phyloP scores from a whole-genome alignment of 37 sponge, comb jelly and placozoan genomes.

The Theonella swinhoei region DNA sequence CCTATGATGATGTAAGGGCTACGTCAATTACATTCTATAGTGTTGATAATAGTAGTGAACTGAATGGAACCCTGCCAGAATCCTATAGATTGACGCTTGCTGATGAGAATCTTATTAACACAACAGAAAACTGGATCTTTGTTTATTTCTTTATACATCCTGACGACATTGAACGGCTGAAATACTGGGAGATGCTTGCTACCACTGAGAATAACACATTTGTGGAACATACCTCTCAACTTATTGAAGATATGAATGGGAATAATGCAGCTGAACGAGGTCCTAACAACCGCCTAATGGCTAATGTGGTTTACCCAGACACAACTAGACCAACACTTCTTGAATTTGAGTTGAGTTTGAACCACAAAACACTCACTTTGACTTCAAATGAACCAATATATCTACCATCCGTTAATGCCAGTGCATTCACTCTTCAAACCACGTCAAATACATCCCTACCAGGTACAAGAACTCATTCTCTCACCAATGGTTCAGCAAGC shows the following conservation, averaged over 20 bases:
- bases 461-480: slow-evolving; percentile 29
- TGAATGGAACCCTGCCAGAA: slow-evolving; percentile 64
- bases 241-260: slow-evolving; percentile 77
- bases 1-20: slow-evolving; percentile 31
- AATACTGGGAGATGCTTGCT: slow-evolving; percentile 62
- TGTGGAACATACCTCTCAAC: slow-evolving; percentile 38
- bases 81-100: slow-evolving; percentile 27
- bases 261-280: slow-evolving; percentile 35
- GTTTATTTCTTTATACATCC: slow-evolving; percentile 59
- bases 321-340: slow-evolving; percentile 64
- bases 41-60: slow-evolving; percentile 5
- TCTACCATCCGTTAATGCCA: slow-evolving; percentile 72
- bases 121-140: slow-evolving; percentile 70
- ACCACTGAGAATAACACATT: slow-evolving; percentile 56
- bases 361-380: slow-evolving; percentile 67
- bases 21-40: slow-evolving; percentile 63
- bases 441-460: slow-evolving; percentile 20
- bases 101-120: slow-evolving; percentile 10
- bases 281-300: slow-evolving; percentile 46
- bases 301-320: slow-evolving; percentile 52
- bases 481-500: slow-evolving; percentile 64
- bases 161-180: slow-evolving; percentile 58
- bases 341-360: slow-evolving; percentile 55
- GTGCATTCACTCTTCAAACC: slow-evolving; percentile 68
- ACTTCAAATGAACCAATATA: slow-evolving; percentile 81